phyloP scores from a whole-genome alignment of 1,140 invertebrate species.

The Heliconius eleuchia region DNA sequence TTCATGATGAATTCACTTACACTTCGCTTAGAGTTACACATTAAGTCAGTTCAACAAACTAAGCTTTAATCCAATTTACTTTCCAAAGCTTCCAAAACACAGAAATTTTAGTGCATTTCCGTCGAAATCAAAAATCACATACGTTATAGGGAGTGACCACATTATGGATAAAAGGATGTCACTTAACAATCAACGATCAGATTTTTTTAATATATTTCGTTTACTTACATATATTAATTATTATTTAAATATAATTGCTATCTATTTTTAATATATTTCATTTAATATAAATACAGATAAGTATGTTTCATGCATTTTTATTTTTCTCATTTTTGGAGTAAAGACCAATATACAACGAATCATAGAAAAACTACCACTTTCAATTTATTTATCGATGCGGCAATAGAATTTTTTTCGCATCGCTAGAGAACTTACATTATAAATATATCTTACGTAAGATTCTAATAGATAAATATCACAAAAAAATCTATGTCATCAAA shows the following conservation, averaged over 20 bases:
- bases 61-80: slow-evolving; percentile 19
- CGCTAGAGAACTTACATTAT: too few relatives aligned
- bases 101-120: slow-evolving; percentile 33
- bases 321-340: too few relatives aligned
- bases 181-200: slow-evolving; percentile 22
- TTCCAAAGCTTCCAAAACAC: slow-evolving; percentile 22
- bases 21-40: neutral
- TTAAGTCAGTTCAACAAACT: neutral
- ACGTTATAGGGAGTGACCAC: slow-evolving; percentile 34
- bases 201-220: neutral
- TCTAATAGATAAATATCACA: too few relatives aligned
- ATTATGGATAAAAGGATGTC: slow-evolving; percentile 31
- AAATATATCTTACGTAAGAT: too few relatives aligned
- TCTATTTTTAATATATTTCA: too few relatives aligned
- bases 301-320: neutral
- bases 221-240: neutral
- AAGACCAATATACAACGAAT: too few relatives aligned
- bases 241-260: too few relatives aligned
- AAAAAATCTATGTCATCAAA: too few relatives aligned
- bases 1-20: neutral
- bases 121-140: slow-evolving; percentile 37
- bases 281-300: too few relatives aligned
- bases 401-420: too few relatives aligned
- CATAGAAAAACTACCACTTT: too few relatives aligned
- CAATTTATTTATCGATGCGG: too few relatives aligned